These are phyloP conservation scores for Zonotrichia albicollis DNA, from an alignment of 2,797 vertebrate genomes.

Conservation along the genomic window DNA sequence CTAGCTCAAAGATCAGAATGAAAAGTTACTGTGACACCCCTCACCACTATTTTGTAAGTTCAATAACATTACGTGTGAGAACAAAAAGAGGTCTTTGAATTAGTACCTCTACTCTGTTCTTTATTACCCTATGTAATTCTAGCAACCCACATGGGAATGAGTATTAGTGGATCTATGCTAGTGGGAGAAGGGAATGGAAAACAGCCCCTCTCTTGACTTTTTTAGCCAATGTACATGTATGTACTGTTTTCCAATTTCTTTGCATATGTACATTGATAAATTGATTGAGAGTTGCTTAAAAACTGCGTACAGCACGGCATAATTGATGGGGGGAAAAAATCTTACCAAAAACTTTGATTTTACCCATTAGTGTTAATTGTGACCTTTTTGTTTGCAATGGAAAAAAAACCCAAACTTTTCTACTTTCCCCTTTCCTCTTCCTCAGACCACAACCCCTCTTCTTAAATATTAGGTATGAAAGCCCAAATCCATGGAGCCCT, in stretches of 20 bases:
- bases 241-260: background rate
- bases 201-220: background rate
- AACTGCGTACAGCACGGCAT: background rate
- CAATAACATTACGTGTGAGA: background rate
- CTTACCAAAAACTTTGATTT: background rate
- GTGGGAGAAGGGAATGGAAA: background rate
- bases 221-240: background rate
- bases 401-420: background rate
- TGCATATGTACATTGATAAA: background rate
- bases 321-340: background rate
- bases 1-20: background rate
- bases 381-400: background rate
- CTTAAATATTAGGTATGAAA: background rate
- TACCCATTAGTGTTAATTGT: background rate
- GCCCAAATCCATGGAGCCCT: background rate
- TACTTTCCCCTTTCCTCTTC: background rate
- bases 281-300: background rate
- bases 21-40: background rate
- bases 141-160: background rate
- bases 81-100: background rate
- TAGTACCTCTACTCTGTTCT: background rate
- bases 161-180: background rate
- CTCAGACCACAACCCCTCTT: background rate
- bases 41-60: background rate
- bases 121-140: background rate